phyloP scores from a whole-genome alignment of 2,888 invertebrate species.

The Thysanoteuthis rhombus region DNA sequence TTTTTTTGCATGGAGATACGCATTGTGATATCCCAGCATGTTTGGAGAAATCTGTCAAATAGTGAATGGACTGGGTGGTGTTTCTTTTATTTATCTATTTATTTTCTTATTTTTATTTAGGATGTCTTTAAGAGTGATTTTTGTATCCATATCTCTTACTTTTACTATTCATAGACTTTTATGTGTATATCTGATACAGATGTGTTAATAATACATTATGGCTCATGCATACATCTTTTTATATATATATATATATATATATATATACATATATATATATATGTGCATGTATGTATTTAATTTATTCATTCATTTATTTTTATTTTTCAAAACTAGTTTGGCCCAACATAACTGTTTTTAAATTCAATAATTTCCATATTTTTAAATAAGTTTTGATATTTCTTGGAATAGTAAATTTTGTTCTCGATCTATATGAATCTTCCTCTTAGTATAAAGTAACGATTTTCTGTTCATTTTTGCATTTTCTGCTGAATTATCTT shows the following conservation, averaged over 20 bases:
- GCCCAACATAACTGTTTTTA: too few species aligned
- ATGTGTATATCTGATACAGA: neutral
- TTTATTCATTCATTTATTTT: neutral
- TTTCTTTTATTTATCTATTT: neutral
- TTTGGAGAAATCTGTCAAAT: neutral
- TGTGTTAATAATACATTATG: neutral
- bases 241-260: constrained; percentile 23
- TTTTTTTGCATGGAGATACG: neutral
- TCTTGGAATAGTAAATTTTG: too few species aligned
- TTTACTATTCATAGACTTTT: neutral
- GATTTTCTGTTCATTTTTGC: too few species aligned
- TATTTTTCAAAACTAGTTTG: neutral
- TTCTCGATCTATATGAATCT: too few species aligned
- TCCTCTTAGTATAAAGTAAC: too few species aligned
- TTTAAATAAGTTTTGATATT: too few species aligned
- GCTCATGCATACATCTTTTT: neutral
- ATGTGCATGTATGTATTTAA: neutral
- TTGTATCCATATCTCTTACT: neutral
- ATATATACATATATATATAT: neutral
- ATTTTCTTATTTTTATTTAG: neutral
- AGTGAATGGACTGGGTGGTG: neutral
- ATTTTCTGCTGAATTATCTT: too few species aligned
- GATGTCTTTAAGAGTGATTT: neutral
- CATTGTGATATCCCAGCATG: constrained; percentile 26
- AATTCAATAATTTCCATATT: too few species aligned